phyloP scores from a whole-genome alignment of 2,888 invertebrate species.

The Nysson spinosus region DNA sequence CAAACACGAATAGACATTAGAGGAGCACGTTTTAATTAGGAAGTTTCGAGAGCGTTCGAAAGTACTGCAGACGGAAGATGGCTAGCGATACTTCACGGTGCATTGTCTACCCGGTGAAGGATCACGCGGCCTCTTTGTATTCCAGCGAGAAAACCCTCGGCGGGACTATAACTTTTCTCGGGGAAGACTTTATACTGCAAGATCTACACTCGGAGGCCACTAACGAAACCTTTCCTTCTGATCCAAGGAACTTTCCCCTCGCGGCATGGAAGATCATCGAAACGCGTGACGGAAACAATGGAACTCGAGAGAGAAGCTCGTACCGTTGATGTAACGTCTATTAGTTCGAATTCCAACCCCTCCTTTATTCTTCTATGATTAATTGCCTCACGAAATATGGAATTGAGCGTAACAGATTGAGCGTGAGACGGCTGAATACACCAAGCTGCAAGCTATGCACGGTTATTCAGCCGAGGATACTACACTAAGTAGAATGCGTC shows the following conservation, averaged over 20 bases:
- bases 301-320: constrained; percentile 30
- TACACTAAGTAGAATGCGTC: constrained; percentile 30
- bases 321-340: constrained; percentile 38
- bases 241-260: constrained; percentile 48
- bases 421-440: constrained; percentile 1
- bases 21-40: constrained; percentile 45
- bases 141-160: constrained; percentile 51
- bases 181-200: constrained; percentile 53
- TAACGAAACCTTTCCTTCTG: constrained; percentile 52
- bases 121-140: constrained; percentile 60
- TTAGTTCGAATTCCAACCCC: constrained; percentile 31
- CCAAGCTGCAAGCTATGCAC: neutral
- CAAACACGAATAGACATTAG: constrained; percentile 43
- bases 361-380: constrained; percentile 27
- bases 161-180: constrained; percentile 58
- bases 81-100: constrained; percentile 51
- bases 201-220: constrained; percentile 42
- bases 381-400: constrained; percentile 24
- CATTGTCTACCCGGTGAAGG: constrained; percentile 57
- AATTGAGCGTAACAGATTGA: constrained; percentile 23
- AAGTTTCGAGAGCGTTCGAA: constrained; percentile 47
- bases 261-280: constrained; percentile 34
- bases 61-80: constrained; percentile 48
- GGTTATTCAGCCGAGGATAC: neutral
- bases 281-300: constrained; percentile 37